phyloP scores from a whole-genome alignment of 2,113 vertebrate species.

The Noturus placidus region DNA sequence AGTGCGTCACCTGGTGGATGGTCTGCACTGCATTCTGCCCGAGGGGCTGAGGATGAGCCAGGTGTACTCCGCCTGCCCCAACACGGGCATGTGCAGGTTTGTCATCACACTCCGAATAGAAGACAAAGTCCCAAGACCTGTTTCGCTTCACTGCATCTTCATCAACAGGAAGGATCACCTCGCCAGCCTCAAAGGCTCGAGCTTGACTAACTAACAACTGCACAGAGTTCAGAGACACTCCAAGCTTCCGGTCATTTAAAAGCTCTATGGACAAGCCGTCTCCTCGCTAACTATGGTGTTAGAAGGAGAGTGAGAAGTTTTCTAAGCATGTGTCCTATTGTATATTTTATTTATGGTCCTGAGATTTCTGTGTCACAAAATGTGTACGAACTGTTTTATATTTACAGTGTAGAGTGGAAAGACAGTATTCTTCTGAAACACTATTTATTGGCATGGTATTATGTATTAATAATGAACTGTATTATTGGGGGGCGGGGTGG shows the following conservation, averaged over 20 bases:
- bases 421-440: not conserved
- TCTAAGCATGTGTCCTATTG: not conserved
- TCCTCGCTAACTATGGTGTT: not conserved
- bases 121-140: constrained; percentile 59
- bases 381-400: not conserved
- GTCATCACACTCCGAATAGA: constrained; percentile 70
- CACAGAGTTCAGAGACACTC: not conserved
- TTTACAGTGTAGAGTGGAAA: not conserved
- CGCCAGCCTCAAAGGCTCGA: constrained; percentile 52
- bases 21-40: constrained; percentile 79
- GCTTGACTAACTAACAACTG: not conserved
- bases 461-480: not conserved
- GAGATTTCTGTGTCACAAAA: not conserved
- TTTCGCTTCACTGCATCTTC: constrained; percentile 76
- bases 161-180: constrained; percentile 87
- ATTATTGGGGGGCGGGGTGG: not conserved
- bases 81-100: constrained; percentile 91
- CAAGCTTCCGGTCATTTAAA: not conserved
- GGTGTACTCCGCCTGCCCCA: constrained; percentile 82
- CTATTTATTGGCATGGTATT: constrained; percentile 1
- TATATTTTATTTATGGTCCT: not conserved
- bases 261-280: not conserved
- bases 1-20: constrained; percentile 82
- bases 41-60: constrained; percentile 71
- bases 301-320: not conserved